A percentile compares a stretch with the other conserved stretches of the same genome.
Evolutionary conservation across 2,113 vertebrate genomes (phyloP).

Genomic region (Gambusia affinis): DNA sequence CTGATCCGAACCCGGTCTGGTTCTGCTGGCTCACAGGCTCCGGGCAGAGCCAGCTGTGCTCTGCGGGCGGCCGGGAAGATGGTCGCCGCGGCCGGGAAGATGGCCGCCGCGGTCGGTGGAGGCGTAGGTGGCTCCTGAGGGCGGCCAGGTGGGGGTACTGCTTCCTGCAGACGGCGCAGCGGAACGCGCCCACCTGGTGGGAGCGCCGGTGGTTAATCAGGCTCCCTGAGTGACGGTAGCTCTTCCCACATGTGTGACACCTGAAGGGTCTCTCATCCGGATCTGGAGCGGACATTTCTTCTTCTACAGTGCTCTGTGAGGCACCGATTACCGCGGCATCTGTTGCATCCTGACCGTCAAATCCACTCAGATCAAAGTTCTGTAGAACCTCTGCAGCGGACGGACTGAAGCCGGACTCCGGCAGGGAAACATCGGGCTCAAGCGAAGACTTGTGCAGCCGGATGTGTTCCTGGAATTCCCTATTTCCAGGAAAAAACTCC

Average conservation of each 20-base stretch:
- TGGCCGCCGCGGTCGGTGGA: constrained; percentile 81
- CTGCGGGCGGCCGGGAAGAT: constrained; percentile 40
- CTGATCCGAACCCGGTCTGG: constrained; percentile 25
- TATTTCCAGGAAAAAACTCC: constrained; percentile 72
- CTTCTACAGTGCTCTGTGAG: constrained; percentile 19
- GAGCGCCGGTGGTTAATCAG: constrained; percentile 91
- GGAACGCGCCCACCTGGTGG: constrained; percentile 87
- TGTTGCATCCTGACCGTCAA: constrained; percentile 54
- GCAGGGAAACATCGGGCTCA: constrained; percentile 65
- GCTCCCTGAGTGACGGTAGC: constrained; percentile 91
- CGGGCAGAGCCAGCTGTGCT: no score
- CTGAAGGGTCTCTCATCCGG: constrained; percentile 77
- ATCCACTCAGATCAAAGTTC: constrained; percentile 76
- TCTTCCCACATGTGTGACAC: constrained; percentile 87
- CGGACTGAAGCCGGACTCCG: constrained; percentile 55
- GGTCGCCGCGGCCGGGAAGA: constrained; percentile 75
- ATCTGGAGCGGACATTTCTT: constrained; percentile 50
- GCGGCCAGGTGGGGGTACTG: constrained; percentile 88
- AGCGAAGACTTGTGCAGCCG: constrained; percentile 82
- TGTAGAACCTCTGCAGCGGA: constrained; percentile 76
- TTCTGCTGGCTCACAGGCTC: constrained; percentile 51
- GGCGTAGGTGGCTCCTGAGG: constrained; percentile 87
- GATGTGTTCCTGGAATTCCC: constrained; percentile 81
- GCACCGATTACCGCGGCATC: no score
- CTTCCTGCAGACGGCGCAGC: constrained; percentile 86